Conservation (phyloP, 1,140 invertebrate genomes). For the Drosophila lacertosa region DNA sequence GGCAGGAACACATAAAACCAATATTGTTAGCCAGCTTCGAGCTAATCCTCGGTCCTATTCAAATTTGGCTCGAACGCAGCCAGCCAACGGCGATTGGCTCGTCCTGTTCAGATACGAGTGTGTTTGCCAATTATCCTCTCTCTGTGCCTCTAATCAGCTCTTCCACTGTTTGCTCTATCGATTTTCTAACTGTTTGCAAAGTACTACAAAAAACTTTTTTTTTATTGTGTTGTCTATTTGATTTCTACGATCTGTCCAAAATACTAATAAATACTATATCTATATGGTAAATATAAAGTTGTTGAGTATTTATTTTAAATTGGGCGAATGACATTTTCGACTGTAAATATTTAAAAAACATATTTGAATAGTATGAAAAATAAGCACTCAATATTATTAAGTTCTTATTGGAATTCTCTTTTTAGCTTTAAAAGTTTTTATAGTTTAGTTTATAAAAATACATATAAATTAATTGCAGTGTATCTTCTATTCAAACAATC, state of each 20-base stretch:
- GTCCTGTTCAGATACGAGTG: not conserved
- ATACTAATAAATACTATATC: too few relatives aligned
- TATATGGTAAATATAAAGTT: too few relatives aligned
- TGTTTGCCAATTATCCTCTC: not conserved
- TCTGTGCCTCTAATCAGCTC: not conserved
- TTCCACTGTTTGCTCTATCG: not conserved
- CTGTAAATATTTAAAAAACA: too few relatives aligned
- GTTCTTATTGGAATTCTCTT: too few relatives aligned
- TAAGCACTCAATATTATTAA: too few relatives aligned
- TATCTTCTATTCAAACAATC: too few relatives aligned
- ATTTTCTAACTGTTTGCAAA: slow-evolving; percentile 1
- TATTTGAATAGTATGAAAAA: too few relatives aligned
- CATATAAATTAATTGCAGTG: too few relatives aligned
- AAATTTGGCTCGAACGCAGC: not conserved
- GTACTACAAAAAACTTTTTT: not conserved
- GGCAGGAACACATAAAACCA: not conserved
- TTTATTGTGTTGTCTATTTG: not conserved
- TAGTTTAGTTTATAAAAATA: too few relatives aligned
- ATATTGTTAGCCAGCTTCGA: not conserved
- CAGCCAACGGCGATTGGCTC: not conserved
- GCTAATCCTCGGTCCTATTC: not conserved
- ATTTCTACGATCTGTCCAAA: not conserved
- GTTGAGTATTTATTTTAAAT: too few relatives aligned
- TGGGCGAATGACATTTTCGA: too few relatives aligned
- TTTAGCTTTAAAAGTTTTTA: too few relatives aligned